Evolutionary conservation across 2,113 vertebrate species (phyloP), one percentile per base, ranked within the genome.

Genomic region (Callocephalon fimbriatum): DNA sequence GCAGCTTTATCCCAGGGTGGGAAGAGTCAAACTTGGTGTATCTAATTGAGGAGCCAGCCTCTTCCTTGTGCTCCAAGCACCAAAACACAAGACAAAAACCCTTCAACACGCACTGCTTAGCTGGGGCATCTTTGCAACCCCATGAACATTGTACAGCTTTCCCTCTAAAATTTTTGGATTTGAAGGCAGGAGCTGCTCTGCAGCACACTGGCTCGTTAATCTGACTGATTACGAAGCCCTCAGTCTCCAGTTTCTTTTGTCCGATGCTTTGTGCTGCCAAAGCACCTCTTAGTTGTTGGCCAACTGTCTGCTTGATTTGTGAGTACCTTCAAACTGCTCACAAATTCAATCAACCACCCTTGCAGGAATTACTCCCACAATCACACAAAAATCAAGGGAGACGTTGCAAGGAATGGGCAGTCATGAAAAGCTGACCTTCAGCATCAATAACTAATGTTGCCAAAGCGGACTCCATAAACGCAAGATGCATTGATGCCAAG

Each of bases 281-380:
- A 51, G 75, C 1, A 3, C 37, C 19, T 13, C 16, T 26, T 79
- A 65, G 84, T n/a, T 42, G 62, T 48, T 47, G 71, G 66, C 65
- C 90, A 79, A 2, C 62, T 73, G 77, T 15, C 62, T 50, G 75
- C 61, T 80, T 95, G 90, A 96, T 95, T 96, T 84, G 88, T 42
- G 79, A 80, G 82, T 4, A 7, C 23, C 32, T 62, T 48, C 12
- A 3, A 63, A 44, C 65, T 0, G 0, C 95, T 74, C 77, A 19
- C 72, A 89, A 56, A 95, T 72, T 47, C 92, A 89, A 86, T 89
- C 70, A 68, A 26, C 48, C 0, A 0, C 58, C 68, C 92, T 45
- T 5, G 70, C 0, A 0, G 56, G 74, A 89, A 79, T 89, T 48
- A 70, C 92, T 92, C 95, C 93, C 92, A 68, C 83, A 25, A 25